Evolutionary conservation across 2,888 invertebrate species (phyloP), one percentile per base, ranked within the genome.

Genomic region (Atrina japonica): DNA sequence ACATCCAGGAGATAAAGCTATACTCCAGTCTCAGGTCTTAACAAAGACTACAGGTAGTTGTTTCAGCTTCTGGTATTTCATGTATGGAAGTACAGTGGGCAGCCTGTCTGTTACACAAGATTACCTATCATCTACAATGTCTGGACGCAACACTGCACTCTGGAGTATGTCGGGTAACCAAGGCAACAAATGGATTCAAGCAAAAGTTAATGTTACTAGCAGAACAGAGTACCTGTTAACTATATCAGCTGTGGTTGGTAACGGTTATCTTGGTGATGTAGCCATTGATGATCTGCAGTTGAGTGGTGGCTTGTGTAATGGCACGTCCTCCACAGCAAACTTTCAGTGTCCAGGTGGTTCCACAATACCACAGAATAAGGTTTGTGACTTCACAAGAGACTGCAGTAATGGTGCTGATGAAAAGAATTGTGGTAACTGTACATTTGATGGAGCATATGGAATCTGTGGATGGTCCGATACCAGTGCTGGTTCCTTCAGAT

Each of bases 1-100:
- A 58, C 83, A 92, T 75, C 92, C 93, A 1, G 93, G 93, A 0
- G 93, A 93, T 81, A 90, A 90, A 63, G 93, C 93, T 0, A 86
- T 92, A 70, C 89, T 93, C 2, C 63, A 68, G 18, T 82, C 83
- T 16, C 56, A 69, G 23, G 66, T 77, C 2, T 63, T 81, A 7
- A 52, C 61, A 3, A 49, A 69, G 30, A 75, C 75, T 0, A 18
- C 64, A 1, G 71, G 71, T 0, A 74, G 75, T 14, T 86, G 86
- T 50, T 68, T 87, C 18, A 72, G 72, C 7, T 85, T 86, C 76
- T 87, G 84, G 81, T 86, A 86, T 72, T 80, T 83, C 66, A 87
- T 84, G 83, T 83, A 81, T 68, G 85, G 84, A 29, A 56, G 55
- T 1, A 63, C 75, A 49, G 81, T 86, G 27, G 86, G 83, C 2